phyloP scores from a whole-genome alignment of 2,113 vertebrate genomes.

The Urocolius indicus region DNA sequence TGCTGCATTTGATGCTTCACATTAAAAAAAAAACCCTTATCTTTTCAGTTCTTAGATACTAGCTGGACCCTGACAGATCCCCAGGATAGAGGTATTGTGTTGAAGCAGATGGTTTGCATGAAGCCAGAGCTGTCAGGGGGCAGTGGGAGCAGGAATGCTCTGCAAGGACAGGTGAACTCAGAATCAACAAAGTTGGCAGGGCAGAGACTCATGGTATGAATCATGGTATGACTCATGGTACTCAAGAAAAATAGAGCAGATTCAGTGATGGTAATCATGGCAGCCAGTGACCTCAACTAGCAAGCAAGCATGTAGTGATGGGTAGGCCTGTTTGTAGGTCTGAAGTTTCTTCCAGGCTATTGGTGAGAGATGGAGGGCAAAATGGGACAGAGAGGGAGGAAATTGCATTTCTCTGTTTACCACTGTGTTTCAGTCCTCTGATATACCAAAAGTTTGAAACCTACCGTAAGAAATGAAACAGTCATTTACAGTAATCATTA shows the following conservation, averaged over 20 bases:
- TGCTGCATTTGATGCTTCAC: neutral
- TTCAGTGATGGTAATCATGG: neutral
- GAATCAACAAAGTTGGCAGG: neutral
- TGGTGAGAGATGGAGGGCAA: neutral
- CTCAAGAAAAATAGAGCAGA: neutral
- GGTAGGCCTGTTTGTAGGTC: neutral
- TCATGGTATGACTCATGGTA: neutral
- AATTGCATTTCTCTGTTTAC: neutral
- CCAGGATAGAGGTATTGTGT: neutral
- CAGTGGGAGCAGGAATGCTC: neutral
- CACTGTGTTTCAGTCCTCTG: neutral
- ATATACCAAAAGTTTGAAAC: neutral
- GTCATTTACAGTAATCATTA: neutral
- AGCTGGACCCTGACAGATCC: neutral
- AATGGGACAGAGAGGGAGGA: neutral
- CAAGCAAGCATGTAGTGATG: neutral
- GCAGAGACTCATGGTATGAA: neutral
- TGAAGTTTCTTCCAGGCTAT: neutral
- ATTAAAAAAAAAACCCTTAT: neutral
- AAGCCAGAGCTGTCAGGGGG: neutral
- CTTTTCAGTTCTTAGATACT: neutral
- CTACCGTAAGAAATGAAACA: neutral
- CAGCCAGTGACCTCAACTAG: rapidly evolving
- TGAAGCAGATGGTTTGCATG: neutral
- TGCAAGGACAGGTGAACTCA: neutral